These are phyloP conservation scores for Allygus modestus DNA, from an alignment of 2,888 invertebrate species.

Conservation along the genomic window DNA sequence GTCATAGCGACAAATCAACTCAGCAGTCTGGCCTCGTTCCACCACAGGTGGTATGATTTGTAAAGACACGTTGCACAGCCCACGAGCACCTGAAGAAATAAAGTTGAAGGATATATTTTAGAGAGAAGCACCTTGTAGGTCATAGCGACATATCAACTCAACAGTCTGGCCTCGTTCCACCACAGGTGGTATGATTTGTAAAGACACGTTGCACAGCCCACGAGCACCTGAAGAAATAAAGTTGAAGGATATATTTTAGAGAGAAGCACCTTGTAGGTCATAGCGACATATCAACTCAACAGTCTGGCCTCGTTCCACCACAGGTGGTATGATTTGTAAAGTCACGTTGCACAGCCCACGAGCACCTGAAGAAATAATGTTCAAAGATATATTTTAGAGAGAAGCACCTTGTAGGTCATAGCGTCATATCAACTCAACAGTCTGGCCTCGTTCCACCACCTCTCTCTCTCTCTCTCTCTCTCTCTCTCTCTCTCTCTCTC, in stretches of 20 bases:
- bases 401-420: conserved; percentile 73
- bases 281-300: conserved; percentile 86
- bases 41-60: conserved; percentile 79
- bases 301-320: conserved; percentile 82
- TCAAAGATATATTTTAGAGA: not conserved
- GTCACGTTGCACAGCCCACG: conserved; percentile 84
- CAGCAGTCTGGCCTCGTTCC: conserved; percentile 82
- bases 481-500: too few relatives aligned
- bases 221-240: conserved; percentile 85
- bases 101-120: conserved; percentile 83
- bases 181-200: conserved; percentile 82
- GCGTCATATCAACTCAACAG: conserved; percentile 84
- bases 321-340: conserved; percentile 76
- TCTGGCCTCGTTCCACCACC: conserved; percentile 77
- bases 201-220: conserved; percentile 84
- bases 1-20: conserved; percentile 83
- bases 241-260: conserved; percentile 85
- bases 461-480: too few relatives aligned
- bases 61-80: conserved; percentile 83
- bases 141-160: conserved; percentile 85
- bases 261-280: conserved; percentile 78
- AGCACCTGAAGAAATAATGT: conserved; percentile 75
- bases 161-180: conserved; percentile 84
- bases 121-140: conserved; percentile 85
- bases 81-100: conserved; percentile 91